These are phyloP conservation scores for Emydoidea blandingii DNA, from an alignment of 2,797 vertebrate genomes.

Conservation along the genomic window DNA sequence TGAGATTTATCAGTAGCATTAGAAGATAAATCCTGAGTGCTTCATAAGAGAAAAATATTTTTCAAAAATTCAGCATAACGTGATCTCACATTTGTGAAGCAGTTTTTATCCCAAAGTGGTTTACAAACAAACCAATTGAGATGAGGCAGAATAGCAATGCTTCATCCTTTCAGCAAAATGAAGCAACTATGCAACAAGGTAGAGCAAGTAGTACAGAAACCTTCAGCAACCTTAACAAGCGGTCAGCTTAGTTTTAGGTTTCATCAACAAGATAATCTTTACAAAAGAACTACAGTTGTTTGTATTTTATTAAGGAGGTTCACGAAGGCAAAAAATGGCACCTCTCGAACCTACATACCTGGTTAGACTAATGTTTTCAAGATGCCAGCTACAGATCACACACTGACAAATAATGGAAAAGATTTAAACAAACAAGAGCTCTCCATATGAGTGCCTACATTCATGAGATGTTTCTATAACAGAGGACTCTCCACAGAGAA, in stretches of 20 bases:
- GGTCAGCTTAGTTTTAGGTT: background rate
- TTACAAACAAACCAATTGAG: background rate
- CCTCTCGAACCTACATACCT: background rate
- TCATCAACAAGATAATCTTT: background rate
- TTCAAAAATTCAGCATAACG: background rate
- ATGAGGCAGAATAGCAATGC: background rate
- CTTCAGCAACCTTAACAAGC: background rate
- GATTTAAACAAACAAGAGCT: background rate
- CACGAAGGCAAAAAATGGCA: background rate
- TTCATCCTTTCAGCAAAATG: background rate
- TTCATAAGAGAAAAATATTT: too few relatives aligned
- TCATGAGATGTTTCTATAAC: background rate
- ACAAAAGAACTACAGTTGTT: background rate
- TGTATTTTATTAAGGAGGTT: background rate
- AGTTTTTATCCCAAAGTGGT: background rate
- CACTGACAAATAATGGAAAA: background rate
- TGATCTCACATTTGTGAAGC: accelerated
- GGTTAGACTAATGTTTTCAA: background rate
- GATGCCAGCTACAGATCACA: background rate
- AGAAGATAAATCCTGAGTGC: too few relatives aligned
- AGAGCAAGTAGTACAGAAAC: background rate
- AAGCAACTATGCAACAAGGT: background rate
- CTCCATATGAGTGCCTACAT: background rate
- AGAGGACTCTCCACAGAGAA: background rate
- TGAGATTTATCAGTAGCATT: too few relatives aligned